Evolutionary conservation across 2,113 vertebrate genomes (phyloP), one percentile per base, ranked within the genome.

Genomic region (Epinephelus cyanopodus): DNA sequence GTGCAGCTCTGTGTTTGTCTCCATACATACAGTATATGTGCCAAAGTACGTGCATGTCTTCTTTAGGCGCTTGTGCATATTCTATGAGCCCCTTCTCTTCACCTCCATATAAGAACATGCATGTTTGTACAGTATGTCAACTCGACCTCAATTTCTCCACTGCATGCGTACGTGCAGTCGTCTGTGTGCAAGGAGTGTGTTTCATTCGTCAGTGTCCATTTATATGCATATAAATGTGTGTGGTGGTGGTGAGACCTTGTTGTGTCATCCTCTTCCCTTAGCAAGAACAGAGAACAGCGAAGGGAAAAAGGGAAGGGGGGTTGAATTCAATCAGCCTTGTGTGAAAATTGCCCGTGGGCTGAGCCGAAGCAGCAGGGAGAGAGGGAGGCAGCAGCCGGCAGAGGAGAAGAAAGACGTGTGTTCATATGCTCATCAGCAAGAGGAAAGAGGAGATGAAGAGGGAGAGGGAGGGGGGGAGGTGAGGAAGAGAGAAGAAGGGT

Each of bases 241-340:
- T 64, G 56, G 42, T 64, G 56, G 27, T 42, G 65, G 58, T 76
- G 54, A 79, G 65, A 42, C 73, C 19, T 77, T 81, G 54, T 84
- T 67, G 48, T 52, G 39, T 79, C 60, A 68, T 83, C 67, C 27
- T 15, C 33, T 80, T 83, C 61, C 50, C 71, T 82, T 69, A 66
- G 67, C 68, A 60, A 73, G 66, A 86, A 66, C 77, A 89, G 29
- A 77, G 86, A 75, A 85, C 27, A 54, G 66, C 48, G 67, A 56
- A 76, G 67, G 29, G 18, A 15, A 27, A 70, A 48, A 15, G 15
- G 47, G 69, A 50, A 37, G n/a, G 25, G 21, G 68, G 63, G 29
- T 37, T 78, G 79, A 89, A 83, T 92, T 90, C 77, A 92, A 87
- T 92, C 89, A 90, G 87, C 62, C 84, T 82, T 68, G 87, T 90